These are phyloP conservation scores for Mythimna vitellina DNA, from an alignment of 2,888 invertebrate genomes.

Conservation along the genomic window DNA sequence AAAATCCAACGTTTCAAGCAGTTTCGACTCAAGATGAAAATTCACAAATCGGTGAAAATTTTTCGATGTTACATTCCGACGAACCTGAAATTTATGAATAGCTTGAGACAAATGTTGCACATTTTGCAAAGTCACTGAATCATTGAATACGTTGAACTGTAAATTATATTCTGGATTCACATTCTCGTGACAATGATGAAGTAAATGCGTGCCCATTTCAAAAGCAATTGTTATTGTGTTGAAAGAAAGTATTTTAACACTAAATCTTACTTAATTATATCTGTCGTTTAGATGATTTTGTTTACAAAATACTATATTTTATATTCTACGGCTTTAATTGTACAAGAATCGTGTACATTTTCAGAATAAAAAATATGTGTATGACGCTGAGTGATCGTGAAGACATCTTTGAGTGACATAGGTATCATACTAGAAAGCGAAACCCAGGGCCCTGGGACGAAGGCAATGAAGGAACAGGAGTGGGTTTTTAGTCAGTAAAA, in stretches of 20 bases:
- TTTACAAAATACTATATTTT: background rate
- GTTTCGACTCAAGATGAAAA: background rate
- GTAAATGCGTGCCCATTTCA: background rate
- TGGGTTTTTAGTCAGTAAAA: too few relatives aligned
- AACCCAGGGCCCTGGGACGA: too few relatives aligned
- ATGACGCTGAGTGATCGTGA: too few relatives aligned
- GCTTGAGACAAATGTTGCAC: slow-evolving; percentile 45
- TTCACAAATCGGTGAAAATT: slow-evolving; percentile 15
- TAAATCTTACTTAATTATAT: background rate
- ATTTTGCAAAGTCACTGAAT: slow-evolving; percentile 49
- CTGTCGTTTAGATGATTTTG: background rate
- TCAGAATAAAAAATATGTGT: too few relatives aligned
- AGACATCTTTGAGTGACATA: too few relatives aligned
- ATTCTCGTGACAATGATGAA: slow-evolving; percentile 18
- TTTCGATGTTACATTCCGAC: slow-evolving; percentile 21
- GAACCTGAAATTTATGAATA: slow-evolving; percentile 44
- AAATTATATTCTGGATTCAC: slow-evolving; percentile 16
- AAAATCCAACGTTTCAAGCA: slow-evolving; percentile 15
- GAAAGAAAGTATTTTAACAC: background rate
- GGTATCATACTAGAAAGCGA: too few relatives aligned
- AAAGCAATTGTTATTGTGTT: slow-evolving; percentile 1
- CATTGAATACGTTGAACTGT: slow-evolving; percentile 38
- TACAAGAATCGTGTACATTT: too few relatives aligned
- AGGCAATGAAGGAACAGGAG: too few relatives aligned
- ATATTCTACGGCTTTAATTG: too few relatives aligned